phyloP scores from a whole-genome alignment of 2,888 invertebrate genomes.

The Tyria jacobaeae region DNA sequence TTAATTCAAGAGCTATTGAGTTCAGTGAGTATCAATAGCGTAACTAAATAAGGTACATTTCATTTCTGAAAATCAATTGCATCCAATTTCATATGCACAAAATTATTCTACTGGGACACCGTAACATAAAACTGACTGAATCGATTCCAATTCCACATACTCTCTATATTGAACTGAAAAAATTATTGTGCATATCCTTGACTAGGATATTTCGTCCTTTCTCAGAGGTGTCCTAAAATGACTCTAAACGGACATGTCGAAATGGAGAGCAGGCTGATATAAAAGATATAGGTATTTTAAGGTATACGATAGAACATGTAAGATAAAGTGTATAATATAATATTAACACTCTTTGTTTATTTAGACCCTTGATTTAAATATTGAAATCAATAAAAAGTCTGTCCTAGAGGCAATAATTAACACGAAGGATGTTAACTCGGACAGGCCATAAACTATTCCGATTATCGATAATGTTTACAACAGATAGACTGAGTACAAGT shows the following conservation, averaged over 20 bases:
- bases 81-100: background rate
- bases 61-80: background rate
- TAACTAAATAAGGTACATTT: background rate
- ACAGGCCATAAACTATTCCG: background rate
- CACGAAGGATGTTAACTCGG: background rate
- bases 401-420: background rate
- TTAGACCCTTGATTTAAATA: background rate
- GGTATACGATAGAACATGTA: background rate
- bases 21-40: background rate
- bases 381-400: background rate
- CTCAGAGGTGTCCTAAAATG: constrained; percentile 4
- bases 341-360: background rate
- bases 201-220: background rate
- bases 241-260: constrained; percentile 11
- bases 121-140: background rate
- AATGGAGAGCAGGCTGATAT: constrained; percentile 2
- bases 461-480: constrained; percentile 2
- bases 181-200: background rate
- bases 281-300: background rate
- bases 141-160: background rate
- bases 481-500: too few species aligned
- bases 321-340: background rate
- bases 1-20: too few species aligned
- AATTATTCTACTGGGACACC: background rate
- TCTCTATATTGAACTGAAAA: background rate